A percentile compares a stretch with the other conserved stretches of the same genome.
phyloP scores from a whole-genome alignment of 1,140 invertebrate species.

The Macrotrachela quadricornifera region DNA sequence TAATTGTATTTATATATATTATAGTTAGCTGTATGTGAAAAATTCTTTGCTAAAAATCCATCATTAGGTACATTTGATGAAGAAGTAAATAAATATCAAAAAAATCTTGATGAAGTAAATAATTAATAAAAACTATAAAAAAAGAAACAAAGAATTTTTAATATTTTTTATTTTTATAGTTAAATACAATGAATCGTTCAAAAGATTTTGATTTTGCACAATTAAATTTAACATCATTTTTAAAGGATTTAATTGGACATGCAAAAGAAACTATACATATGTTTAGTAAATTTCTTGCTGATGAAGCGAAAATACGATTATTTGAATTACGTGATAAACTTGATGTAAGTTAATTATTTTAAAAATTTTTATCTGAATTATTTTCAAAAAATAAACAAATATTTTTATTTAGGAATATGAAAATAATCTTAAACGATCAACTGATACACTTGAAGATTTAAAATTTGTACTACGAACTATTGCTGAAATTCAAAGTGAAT shows the following conservation, averaged over 20 bases:
- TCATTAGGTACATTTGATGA: slow-evolving; percentile 54
- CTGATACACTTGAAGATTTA: slow-evolving; percentile 50
- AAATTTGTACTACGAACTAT: slow-evolving; percentile 62
- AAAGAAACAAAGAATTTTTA: no score
- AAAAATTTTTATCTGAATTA: no score
- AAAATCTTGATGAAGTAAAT: slow-evolving; percentile 45
- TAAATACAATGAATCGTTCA: slow-evolving; percentile 13
- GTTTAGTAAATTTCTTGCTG: slow-evolving; percentile 27
- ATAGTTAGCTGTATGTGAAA: slow-evolving; percentile 33
- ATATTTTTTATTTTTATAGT: no score
- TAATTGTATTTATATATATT: slow-evolving; percentile 1
- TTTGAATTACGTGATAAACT: slow-evolving; percentile 17
- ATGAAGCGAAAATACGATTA: slow-evolving; percentile 24
- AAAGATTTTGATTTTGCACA: slow-evolving; percentile 27
- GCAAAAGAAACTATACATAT: slow-evolving; percentile 24
- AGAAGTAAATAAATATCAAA: slow-evolving; percentile 55
- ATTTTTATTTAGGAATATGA: slow-evolving; percentile 21
- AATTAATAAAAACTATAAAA: no score
- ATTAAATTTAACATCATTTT: slow-evolving; percentile 21
- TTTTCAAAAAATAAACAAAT: no score
- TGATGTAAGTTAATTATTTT: slow-evolving; percentile 18
- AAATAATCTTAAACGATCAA: slow-evolving; percentile 24
- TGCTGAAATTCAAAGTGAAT: slow-evolving; percentile 44
- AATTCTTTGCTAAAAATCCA: slow-evolving; percentile 47
- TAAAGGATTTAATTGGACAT: slow-evolving; percentile 23